Evolutionary conservation across 2,888 invertebrate genomes (phyloP).

Genomic region (Eupithecia pulchellata): DNA sequence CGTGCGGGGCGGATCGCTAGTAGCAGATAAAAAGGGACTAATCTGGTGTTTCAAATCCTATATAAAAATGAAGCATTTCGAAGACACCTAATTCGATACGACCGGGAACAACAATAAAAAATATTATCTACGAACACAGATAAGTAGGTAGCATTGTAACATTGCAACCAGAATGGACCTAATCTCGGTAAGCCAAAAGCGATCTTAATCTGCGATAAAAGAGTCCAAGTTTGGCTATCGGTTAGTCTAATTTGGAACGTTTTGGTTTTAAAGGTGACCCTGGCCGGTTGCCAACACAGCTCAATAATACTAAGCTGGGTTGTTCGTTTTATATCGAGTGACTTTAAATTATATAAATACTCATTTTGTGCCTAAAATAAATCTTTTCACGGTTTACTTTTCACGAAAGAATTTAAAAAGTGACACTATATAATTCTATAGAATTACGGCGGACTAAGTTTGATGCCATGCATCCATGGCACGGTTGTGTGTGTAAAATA

Average conservation of each 20-base stretch:
- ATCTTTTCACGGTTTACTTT: neutral
- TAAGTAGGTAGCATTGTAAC: slow-evolving; percentile 6
- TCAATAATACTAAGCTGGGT: slow-evolving; percentile 19
- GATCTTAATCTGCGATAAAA: slow-evolving; percentile 22
- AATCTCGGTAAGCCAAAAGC: slow-evolving; percentile 21
- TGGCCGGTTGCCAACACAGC: slow-evolving; percentile 30
- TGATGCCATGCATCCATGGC: neutral
- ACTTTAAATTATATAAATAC: neutral
- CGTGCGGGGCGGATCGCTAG: too few relatives aligned
- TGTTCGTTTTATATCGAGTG: slow-evolving; percentile 11
- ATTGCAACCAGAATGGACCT: slow-evolving; percentile 7
- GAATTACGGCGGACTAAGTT: neutral
- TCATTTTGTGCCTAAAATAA: neutral
- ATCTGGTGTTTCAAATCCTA: neutral
- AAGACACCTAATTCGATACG: neutral
- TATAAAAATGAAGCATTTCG: neutral
- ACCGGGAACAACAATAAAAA: neutral
- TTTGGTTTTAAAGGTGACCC: slow-evolving; percentile 24
- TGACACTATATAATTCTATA: neutral
- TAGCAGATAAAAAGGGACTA: too few relatives aligned
- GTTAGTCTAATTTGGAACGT: slow-evolving; percentile 14
- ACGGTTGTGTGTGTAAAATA: neutral
- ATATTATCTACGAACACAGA: neutral
- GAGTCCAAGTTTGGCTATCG: slow-evolving; percentile 23
- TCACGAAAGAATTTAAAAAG: neutral